Evolutionary conservation across 2,888 invertebrate species (phyloP), one percentile per base, ranked within the genome.

Genomic region (Blastobasis adustella): DNA sequence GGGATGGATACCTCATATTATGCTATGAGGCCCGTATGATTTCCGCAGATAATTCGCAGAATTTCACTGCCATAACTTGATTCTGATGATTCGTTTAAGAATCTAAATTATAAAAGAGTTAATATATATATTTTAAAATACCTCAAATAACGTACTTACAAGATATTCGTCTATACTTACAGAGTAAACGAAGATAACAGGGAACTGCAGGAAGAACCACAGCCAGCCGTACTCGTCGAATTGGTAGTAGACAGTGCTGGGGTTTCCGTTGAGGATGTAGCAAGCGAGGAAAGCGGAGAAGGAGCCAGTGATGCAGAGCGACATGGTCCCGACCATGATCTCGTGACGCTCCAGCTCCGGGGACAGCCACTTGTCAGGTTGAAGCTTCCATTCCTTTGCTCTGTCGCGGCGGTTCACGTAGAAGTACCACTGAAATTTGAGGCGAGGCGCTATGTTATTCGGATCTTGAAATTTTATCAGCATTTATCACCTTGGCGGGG

Each of bases 361-460:
- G 0, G 90, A 76, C 8, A 94, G 64, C 91, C 92, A 94, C 58
- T 92, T 92, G 45, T 85, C 86, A 0, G 93, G 94, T 67, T 94
- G 94, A 58, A 93, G 92, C 78, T 94, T 94, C 94, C 94, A 94
- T 59, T 92, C 91, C 49, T 91, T 82, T 0, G 93, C 86, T 6
- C 76, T 66, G 63, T 93, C 90, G 0, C 91, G 79, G 67, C 90
- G 89, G 1, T 89, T 83, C 23, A 93, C 84, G 75, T 93, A 94
- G 76, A 91, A 94, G 68, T 92, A 92, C 92, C 93, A 93, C 93
- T 94, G 85, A 39, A 53, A 52, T n/a, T n/a, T n/a, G n/a, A n/a
- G n/a, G n/a, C n/a, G n/a, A n/a, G n/a, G n/a, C n/a, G n/a, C n/a
- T n/a, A n/a, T n/a, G n/a, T n/a, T n/a, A n/a, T n/a, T n/a, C n/a